Percentiles rank a stretch among this genome's conserved stretches.
These are phyloP conservation scores for Anseranas semipalmata DNA, from an alignment of 2,113 vertebrate species.

Conservation along the genomic window DNA sequence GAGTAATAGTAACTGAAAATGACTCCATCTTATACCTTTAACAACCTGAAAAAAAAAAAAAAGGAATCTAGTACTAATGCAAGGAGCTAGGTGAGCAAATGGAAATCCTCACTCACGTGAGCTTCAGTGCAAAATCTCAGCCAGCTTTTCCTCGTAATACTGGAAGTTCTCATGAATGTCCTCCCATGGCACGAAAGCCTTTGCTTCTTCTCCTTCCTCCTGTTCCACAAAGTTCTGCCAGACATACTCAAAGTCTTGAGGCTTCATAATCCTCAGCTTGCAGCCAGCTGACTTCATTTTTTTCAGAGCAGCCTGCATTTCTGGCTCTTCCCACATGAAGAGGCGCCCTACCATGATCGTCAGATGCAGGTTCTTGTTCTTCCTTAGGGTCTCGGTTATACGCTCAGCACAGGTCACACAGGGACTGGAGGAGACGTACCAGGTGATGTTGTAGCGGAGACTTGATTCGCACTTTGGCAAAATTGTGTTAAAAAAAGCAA, in stretches of 20 bases:
- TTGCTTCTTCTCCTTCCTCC: conserved; percentile 80
- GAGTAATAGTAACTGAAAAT: not conserved
- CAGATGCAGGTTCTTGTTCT: conserved; percentile 81
- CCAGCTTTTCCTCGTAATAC: conserved; percentile 90
- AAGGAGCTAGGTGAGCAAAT: not conserved
- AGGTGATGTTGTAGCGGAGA: conserved; percentile 83
- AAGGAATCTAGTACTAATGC: not conserved
- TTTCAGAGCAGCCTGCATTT: conserved; percentile 84
- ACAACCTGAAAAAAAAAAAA: not conserved
- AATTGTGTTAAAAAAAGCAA: conserved; percentile 88
- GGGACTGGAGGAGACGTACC: conserved; percentile 94
- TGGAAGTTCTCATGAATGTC: conserved; percentile 95
- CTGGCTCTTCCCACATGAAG: conserved; percentile 92
- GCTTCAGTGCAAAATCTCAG: conserved; percentile 85
- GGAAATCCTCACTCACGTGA: conserved; percentile 10
- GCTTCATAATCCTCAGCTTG: conserved; percentile 92
- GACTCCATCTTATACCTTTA: not conserved
- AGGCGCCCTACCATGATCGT: conserved; percentile 86
- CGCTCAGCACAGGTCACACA: conserved; percentile 83
- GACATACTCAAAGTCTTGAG: conserved; percentile 90
- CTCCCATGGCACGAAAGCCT: conserved; percentile 89
- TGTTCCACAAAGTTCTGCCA: conserved; percentile 96
- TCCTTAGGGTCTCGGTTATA: conserved; percentile 79
- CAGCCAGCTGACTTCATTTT: conserved; percentile 85
- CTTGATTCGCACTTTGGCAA: conserved; percentile 77